Conservation (phyloP, 2,113 vertebrate species). For the Oryzias javanicus region DNA sequence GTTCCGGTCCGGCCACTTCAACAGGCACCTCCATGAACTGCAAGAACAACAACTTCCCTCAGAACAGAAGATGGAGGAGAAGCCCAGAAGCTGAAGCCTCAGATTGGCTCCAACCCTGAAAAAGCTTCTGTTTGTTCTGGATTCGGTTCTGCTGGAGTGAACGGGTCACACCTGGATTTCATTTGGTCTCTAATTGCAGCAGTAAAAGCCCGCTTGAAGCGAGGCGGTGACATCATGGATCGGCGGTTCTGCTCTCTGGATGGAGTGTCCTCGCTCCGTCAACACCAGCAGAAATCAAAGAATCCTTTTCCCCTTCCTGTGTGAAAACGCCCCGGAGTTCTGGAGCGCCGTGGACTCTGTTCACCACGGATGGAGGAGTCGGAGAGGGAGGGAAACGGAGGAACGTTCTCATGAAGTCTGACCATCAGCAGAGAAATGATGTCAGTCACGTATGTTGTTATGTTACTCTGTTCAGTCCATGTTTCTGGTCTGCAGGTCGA, state of each 20-base stretch:
- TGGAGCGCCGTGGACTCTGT: constrained; percentile 57
- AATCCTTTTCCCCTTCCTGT: constrained; percentile 32
- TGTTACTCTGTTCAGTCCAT: too few relatives aligned
- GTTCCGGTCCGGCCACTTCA: constrained; percentile 79
- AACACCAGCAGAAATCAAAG: constrained; percentile 62
- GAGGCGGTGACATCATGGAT: constrained; percentile 26
- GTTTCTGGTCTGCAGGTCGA: too few relatives aligned
- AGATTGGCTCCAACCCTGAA: constrained; percentile 35
- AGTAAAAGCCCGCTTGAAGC: constrained; percentile 33
- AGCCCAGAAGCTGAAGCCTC: constrained; percentile 25
- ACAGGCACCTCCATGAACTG: constrained; percentile 5
- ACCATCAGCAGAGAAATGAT: too few relatives aligned
- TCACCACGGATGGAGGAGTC: too few relatives aligned
- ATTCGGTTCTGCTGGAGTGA: constrained; percentile 36
- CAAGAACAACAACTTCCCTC: not conserved
- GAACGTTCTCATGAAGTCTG: too few relatives aligned
- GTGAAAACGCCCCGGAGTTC: constrained; percentile 57
- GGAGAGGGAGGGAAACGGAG: too few relatives aligned
- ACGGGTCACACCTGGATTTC: constrained; percentile 43
- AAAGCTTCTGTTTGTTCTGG: constrained; percentile 50
- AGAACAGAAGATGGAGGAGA: too few relatives aligned
- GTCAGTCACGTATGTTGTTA: too few relatives aligned
- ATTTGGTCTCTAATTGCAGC: constrained; percentile 36
- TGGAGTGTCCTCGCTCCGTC: constrained; percentile 66
- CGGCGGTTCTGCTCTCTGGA: constrained; percentile 41